Evolutionary conservation across 2,113 vertebrate species (phyloP), one percentile per base, ranked within the genome.

Genomic region (Corydoras sp.): DNA sequence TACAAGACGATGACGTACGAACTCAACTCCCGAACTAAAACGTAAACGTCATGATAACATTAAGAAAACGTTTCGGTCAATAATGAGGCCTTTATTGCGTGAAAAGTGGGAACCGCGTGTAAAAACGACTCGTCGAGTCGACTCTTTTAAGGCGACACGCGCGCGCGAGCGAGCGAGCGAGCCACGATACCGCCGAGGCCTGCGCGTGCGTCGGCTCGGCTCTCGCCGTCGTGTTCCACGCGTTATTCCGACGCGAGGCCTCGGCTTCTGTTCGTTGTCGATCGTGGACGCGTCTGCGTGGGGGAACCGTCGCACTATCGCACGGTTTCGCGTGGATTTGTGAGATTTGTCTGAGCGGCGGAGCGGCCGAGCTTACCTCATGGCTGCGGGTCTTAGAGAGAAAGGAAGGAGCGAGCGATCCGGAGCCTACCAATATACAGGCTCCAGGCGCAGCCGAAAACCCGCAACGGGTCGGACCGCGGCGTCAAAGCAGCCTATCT

Each of bases 341-440:
- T 65, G 6, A 4, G 2, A 11, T 62, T 18, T 85, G 86, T 62
- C 69, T 8, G 1, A 12, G 2, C 12, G 65, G 63, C 64, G 5
- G 13, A 11, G 8, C 12, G 8, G 0, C 0, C 0, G 7, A 0
- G 48, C 88, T 80, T 88, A 91, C 90, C 89, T 91, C 90, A 90
- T 91, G 88, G 87, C 88, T 86, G 86, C 88, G 83, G 83, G 82
- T 85, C 84, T 81, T 78, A 76, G 73, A 81, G 88, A 79, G 84
- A 90, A 91, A 91, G 85, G 87, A 86, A 85, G 80, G 71, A 12
- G 55, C 61, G 32, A 29, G 14, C 63, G 3, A 10, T 13, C 62
- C 0, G 82, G 89, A 77, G 58, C 7, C 31, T 88, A 89, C 88
- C 88, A 90, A 81, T 87, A 78, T 58, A 55, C 66, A 9, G 61